Conservation (phyloP, 2,888 invertebrate genomes). For the Perizoma flavofasciatum region DNA sequence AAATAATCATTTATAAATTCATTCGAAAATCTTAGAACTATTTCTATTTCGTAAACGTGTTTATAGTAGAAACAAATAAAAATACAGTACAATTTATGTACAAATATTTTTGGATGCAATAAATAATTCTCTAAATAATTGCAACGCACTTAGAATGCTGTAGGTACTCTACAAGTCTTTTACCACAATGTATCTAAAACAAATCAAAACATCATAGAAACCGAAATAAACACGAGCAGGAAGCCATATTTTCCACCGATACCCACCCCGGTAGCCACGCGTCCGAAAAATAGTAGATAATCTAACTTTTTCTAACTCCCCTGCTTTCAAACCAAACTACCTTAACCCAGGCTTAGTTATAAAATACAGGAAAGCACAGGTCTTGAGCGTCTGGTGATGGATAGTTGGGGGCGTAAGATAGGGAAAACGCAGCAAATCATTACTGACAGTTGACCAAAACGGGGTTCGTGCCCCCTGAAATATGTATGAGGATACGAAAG, state of each 20-base stretch:
- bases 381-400: slow-evolving; percentile 47
- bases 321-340: slow-evolving; percentile 51
- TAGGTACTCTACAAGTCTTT: too few species aligned
- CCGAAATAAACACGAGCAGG: slow-evolving; percentile 73
- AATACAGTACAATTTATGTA: too few species aligned
- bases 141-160: too few species aligned
- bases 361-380: slow-evolving; percentile 1
- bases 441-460: slow-evolving; percentile 83
- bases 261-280: slow-evolving; percentile 74
- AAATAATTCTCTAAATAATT: too few species aligned
- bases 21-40: too few species aligned
- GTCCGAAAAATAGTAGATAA: slow-evolving; percentile 82
- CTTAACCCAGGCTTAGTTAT: slow-evolving; percentile 38
- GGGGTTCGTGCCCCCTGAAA: slow-evolving; percentile 79
- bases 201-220: slow-evolving; percentile 38
- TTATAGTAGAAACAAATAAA: too few species aligned
- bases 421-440: slow-evolving; percentile 81
- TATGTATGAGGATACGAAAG: slow-evolving; percentile 81
- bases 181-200: neutral
- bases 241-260: slow-evolving; percentile 80
- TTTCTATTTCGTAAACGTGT: too few species aligned
- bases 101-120: too few species aligned
- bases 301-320: slow-evolving; percentile 81
- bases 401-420: slow-evolving; percentile 60
- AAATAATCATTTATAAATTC: neutral